A percentile compares a stretch with the other conserved stretches of the same genome.
These are phyloP conservation scores for Eupeodes corollae DNA, from an alignment of 1,140 invertebrate genomes.

Conservation along the genomic window DNA sequence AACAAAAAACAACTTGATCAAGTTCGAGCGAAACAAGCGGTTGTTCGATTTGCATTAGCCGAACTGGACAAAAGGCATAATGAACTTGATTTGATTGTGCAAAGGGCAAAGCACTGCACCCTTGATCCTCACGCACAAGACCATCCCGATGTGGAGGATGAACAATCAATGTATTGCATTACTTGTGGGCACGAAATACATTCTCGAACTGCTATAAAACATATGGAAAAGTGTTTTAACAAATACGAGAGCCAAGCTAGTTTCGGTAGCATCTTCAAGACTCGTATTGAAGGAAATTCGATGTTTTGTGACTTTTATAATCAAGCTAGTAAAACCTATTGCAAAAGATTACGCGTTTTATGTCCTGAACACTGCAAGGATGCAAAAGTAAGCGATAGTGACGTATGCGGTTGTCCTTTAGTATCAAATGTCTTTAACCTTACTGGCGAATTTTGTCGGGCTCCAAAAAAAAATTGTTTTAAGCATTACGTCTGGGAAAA, in stretches of 20 bases:
- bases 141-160: slow-evolving; percentile 47
- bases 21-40: slow-evolving; percentile 65
- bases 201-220: slow-evolving; percentile 76
- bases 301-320: slow-evolving; percentile 99
- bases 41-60: slow-evolving; percentile 62
- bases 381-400: slow-evolving; percentile 70
- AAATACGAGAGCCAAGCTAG: slow-evolving; percentile 97
- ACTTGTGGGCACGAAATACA: slow-evolving; percentile 92
- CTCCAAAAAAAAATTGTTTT: slow-evolving; percentile 81
- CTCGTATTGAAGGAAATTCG: slow-evolving; percentile 79
- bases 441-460: slow-evolving; percentile 54
- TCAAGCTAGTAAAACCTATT: slow-evolving; percentile 80
- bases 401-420: slow-evolving; percentile 86
- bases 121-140: slow-evolving; percentile 53
- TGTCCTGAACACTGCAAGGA: slow-evolving; percentile 98
- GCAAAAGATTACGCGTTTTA: slow-evolving; percentile 86
- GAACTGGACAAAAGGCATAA: slow-evolving; percentile 64
- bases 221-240: slow-evolving; percentile 92
- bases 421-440: slow-evolving; percentile 69
- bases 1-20: slow-evolving; percentile 73
- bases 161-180: slow-evolving; percentile 88
- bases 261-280: slow-evolving; percentile 89
- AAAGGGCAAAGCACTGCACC: slow-evolving; percentile 56
- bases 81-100: slow-evolving; percentile 73
- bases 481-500: slow-evolving; percentile 96